Evolutionary conservation across 2,888 invertebrate genomes (phyloP).

Genomic region (Embidobia sp.): DNA sequence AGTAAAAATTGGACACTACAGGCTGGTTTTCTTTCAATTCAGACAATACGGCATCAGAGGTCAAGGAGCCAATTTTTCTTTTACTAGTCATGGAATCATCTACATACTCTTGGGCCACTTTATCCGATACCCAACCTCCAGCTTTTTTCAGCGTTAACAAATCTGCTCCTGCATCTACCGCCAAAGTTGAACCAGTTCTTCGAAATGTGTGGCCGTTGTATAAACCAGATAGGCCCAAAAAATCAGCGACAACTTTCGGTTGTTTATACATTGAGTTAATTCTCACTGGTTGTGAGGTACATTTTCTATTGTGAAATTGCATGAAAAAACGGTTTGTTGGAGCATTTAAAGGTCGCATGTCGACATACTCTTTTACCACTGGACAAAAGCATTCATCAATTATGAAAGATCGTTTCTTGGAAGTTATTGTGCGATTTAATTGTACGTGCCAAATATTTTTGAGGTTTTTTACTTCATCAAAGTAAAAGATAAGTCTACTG

Average conservation of each 20-base stretch:
- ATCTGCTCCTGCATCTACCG: conserved; percentile 4
- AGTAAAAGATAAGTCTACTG: conserved; percentile 5
- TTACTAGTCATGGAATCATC: neutral
- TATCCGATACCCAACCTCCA: neutral
- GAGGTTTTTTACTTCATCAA: conserved; percentile 9
- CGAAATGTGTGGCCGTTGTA: conserved; percentile 19
- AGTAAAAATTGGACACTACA: too few species aligned
- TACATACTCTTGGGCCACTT: neutral
- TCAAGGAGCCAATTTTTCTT: neutral
- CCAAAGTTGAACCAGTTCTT: conserved; percentile 21
- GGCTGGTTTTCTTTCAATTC: too few species aligned
- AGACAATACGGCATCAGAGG: neutral
- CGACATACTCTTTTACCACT: conserved; percentile 7
- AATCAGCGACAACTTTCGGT: conserved; percentile 7
- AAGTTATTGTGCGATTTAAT: conserved; percentile 11
- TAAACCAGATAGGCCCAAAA: conserved; percentile 5
- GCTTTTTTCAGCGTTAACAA: neutral
- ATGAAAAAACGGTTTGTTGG: conserved; percentile 15
- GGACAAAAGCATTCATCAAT: conserved; percentile 7
- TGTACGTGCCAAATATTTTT: conserved; percentile 8
- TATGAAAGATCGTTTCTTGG: conserved; percentile 1
- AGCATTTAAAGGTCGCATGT: conserved; percentile 9
- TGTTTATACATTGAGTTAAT: conserved; percentile 31
- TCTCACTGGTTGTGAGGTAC: conserved; percentile 9
- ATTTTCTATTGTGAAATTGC: conserved; percentile 10